Evolutionary conservation across 1,140 invertebrate genomes (phyloP).

Genomic region (Pentalonia nigronervosa): DNA sequence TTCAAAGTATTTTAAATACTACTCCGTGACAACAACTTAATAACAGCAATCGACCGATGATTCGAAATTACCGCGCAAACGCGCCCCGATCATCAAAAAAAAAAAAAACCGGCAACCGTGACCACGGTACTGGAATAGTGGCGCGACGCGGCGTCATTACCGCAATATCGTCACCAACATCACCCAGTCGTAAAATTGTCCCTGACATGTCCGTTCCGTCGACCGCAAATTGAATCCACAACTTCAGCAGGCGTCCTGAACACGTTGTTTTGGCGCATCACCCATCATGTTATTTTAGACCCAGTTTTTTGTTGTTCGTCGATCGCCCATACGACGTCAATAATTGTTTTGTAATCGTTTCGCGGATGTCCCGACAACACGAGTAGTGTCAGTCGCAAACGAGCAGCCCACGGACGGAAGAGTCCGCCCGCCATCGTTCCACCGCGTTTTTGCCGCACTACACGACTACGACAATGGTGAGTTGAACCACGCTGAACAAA

Average conservation of each 20-base stretch:
- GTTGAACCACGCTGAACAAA: constrained; percentile 10
- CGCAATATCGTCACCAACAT: neutral
- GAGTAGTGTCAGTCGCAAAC: neutral
- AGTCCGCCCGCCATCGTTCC: neutral
- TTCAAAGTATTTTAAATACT: neutral
- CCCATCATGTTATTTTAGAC: neutral
- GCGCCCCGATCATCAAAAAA: neutral
- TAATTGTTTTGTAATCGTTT: neutral
- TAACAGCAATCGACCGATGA: neutral
- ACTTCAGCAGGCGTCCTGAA: neutral
- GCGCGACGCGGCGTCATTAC: constrained; percentile 23
- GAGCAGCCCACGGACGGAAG: neutral
- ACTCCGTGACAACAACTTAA: neutral
- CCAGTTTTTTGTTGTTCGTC: neutral
- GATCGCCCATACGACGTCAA: neutral
- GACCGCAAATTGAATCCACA: neutral
- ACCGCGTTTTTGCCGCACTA: neutral
- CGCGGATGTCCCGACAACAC: neutral
- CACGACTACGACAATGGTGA: constrained; percentile 41
- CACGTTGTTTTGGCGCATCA: constrained; percentile 24
- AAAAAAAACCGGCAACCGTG: neutral
- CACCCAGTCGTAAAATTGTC: neutral
- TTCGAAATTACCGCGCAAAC: neutral
- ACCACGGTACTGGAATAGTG: neutral
- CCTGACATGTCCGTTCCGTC: neutral